Evolutionary conservation across 53 echinoderm and acorn worm genomes (phyloP).

Genomic region (Zoroaster sp.): DNA sequence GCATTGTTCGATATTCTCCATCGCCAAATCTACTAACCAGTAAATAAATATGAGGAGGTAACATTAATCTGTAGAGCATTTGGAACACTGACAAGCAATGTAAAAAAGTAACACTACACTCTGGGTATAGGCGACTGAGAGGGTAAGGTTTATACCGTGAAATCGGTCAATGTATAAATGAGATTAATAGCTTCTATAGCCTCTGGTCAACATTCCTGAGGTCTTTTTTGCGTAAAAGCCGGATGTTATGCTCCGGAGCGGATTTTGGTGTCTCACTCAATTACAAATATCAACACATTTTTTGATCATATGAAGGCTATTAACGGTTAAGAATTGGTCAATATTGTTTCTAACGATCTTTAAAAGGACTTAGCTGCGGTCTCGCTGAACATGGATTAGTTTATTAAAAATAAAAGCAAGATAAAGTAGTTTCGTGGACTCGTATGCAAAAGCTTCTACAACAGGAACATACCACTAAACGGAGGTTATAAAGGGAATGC

Average conservation of each 20-base stretch:
- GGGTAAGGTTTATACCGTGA: neutral
- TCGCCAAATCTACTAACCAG: neutral
- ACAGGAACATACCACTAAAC: too few relatives aligned
- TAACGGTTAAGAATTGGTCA: too few relatives aligned
- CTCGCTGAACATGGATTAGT: too few relatives aligned
- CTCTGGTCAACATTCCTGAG: neutral
- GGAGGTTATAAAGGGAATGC: too few relatives aligned
- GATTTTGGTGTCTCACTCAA: neutral
- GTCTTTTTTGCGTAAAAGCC: neutral
- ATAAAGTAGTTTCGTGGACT: too few relatives aligned
- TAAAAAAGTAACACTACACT: neutral
- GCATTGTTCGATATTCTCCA: neutral
- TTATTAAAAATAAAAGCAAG: too few relatives aligned
- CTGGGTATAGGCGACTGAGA: neutral
- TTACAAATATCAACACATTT: neutral
- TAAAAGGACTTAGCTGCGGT: too few relatives aligned
- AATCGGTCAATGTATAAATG: neutral
- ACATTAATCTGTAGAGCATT: neutral
- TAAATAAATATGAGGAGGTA: neutral
- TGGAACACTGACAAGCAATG: too few relatives aligned
- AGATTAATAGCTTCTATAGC: neutral
- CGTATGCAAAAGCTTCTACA: too few relatives aligned
- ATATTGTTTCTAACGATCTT: too few relatives aligned
- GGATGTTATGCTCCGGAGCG: neutral
- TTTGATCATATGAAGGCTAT: too few relatives aligned